Evolutionary conservation across 2,888 invertebrate species (phyloP), one percentile per base, ranked within the genome.

Genomic region (Apoderus coryli): DNA sequence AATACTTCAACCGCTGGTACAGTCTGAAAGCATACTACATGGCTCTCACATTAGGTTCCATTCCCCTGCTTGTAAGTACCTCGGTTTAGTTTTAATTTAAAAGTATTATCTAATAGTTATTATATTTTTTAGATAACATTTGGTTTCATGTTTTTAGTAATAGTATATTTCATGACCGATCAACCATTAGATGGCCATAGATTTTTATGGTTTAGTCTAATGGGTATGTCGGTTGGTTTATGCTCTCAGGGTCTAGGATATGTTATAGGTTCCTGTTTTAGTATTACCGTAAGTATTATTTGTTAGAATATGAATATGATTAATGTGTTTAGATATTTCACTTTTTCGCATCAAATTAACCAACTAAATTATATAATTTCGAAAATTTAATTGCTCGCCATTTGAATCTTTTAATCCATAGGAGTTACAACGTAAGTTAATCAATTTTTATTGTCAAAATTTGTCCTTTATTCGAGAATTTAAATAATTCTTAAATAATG

Each of bases 221-320:
- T 70, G 35, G 67, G 69, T 1, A 51, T 75, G 2, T 54, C 73
- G 31, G 64, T 71, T 1, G 71, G 68, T 0, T 47, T 78, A 4
- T 74, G 76, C 31, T 76, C 80, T 2, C 81, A 82, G 59, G 76
- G 78, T 1, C 59, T 79, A 1, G 82, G 81, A 0, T 59, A 79
- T 3, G 61, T 72, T 1, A 71, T 82, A 13, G 80, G 80, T 1
- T 61, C 70, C 9, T 54, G 63, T 1, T 70, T 67, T 36, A 69
- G 56, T 44, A 64, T 64, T 33, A 65, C 67, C 28, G 72, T 72
- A 51, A 62, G 65, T 59, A 39, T 16, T 25, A 10, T n/a, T n/a
- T n/a, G n/a, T n/a, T n/a, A n/a, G n/a, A n/a, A n/a, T n/a, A n/a
- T n/a, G n/a, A n/a, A n/a, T n/a, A n/a, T n/a, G n/a, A n/a, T n/a